Conservation (phyloP, 1,140 invertebrate species). For the Pantala flavescens region DNA sequence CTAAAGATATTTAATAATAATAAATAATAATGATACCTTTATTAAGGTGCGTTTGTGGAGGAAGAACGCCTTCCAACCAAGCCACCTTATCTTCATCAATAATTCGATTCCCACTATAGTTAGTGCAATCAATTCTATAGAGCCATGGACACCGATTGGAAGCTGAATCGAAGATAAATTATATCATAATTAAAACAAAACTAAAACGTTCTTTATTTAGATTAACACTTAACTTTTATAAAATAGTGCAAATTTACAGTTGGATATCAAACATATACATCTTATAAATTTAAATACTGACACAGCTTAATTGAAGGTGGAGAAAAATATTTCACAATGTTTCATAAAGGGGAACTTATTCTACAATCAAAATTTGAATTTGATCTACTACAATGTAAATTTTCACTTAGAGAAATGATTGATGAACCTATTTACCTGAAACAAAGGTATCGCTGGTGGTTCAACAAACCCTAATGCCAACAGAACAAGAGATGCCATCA, state of each 20-base stretch:
- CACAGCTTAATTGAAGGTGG: too few relatives aligned
- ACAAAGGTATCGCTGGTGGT: slow-evolving; percentile 62
- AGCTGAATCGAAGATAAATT: slow-evolving; percentile 37
- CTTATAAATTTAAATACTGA: not conserved
- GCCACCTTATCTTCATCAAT: slow-evolving; percentile 72
- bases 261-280: too few relatives aligned
- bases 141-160: slow-evolving; percentile 69
- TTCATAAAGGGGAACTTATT: too few relatives aligned
- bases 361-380: too few relatives aligned
- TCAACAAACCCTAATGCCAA: slow-evolving; percentile 72
- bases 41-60: slow-evolving; percentile 74
- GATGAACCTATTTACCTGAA: slow-evolving; percentile 40
- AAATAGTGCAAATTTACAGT: too few relatives aligned
- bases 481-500: slow-evolving; percentile 65
- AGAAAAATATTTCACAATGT: too few relatives aligned
- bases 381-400: too few relatives aligned
- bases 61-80: slow-evolving; percentile 70
- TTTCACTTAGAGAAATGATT: too few relatives aligned
- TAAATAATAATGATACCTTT: too few relatives aligned
- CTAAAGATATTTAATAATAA: too few relatives aligned
- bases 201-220: too few relatives aligned
- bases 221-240: too few relatives aligned
- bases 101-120: slow-evolving; percentile 67
- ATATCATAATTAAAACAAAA: not conserved
- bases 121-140: slow-evolving; percentile 68